Percentiles rank a stretch among this genome's conserved stretches.
Conservation (phyloP, 2,113 vertebrate genomes). For the Lophius piscatorius region DNA sequence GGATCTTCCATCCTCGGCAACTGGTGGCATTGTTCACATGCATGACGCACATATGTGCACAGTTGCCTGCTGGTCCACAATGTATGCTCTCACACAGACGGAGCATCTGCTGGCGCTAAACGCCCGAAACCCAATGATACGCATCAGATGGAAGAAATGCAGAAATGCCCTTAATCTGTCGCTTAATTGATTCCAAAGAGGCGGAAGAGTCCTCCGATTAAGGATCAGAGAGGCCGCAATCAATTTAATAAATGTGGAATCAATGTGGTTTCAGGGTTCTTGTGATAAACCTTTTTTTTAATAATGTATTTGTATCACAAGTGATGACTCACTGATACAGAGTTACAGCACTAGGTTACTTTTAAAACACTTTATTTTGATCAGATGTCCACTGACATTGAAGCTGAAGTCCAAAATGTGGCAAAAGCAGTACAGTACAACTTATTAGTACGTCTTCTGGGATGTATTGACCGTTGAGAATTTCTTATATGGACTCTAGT, state of each 20-base stretch:
- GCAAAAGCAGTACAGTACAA: too few relatives aligned
- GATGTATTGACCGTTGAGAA: too few relatives aligned
- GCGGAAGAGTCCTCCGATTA: too few relatives aligned
- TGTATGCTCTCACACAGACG: constrained; percentile 14
- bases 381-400: too few relatives aligned
- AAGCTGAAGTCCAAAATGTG: too few relatives aligned
- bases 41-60: constrained; percentile 34
- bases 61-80: constrained; percentile 27
- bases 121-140: not conserved
- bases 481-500: too few relatives aligned
- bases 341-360: too few relatives aligned
- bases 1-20: constrained; percentile 66
- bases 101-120: constrained; percentile 52
- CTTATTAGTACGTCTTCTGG: too few relatives aligned
- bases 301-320: too few relatives aligned
- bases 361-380: too few relatives aligned
- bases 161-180: constrained; percentile 6
- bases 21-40: constrained; percentile 73
- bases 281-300: not conserved
- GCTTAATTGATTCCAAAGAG: too few relatives aligned
- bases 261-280: not conserved
- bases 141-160: constrained; percentile 7
- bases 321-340: too few relatives aligned
- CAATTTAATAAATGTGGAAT: not conserved
- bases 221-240: not conserved